phyloP scores from a whole-genome alignment of 2,113 vertebrate species.

The Glareola pratincola region DNA sequence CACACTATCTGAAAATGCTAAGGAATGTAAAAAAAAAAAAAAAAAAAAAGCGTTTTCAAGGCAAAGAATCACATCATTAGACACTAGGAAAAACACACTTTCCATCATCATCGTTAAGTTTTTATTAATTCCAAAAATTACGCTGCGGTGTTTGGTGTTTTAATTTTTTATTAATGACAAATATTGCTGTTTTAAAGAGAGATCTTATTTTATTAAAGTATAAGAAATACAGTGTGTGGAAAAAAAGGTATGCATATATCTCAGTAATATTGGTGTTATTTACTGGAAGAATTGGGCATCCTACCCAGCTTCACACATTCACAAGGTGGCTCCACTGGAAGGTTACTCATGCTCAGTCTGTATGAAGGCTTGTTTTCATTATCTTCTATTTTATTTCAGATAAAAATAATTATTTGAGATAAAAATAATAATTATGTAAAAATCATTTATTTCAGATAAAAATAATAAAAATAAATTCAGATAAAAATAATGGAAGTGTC shows the following conservation, averaged over 20 bases:
- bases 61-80: background rate
- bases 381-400: background rate
- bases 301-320: background rate
- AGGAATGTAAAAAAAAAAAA: no score
- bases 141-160: rapidly evolving
- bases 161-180: background rate
- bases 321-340: background rate
- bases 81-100: background rate
- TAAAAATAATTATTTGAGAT: background rate
- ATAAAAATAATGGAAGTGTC: background rate
- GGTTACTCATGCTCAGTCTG: rapidly evolving
- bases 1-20: background rate
- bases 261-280: background rate
- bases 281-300: background rate
- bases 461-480: no score
- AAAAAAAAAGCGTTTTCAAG: background rate
- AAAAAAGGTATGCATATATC: rapidly evolving
- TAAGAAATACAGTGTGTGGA: background rate
- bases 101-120: background rate
- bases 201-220: background rate
- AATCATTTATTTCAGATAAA: background rate
- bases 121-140: background rate
- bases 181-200: background rate
- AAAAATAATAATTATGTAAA: no score
- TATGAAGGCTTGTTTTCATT: background rate